Evolutionary conservation across 2,113 vertebrate species (phyloP).

Genomic region (Vimba vimba): DNA sequence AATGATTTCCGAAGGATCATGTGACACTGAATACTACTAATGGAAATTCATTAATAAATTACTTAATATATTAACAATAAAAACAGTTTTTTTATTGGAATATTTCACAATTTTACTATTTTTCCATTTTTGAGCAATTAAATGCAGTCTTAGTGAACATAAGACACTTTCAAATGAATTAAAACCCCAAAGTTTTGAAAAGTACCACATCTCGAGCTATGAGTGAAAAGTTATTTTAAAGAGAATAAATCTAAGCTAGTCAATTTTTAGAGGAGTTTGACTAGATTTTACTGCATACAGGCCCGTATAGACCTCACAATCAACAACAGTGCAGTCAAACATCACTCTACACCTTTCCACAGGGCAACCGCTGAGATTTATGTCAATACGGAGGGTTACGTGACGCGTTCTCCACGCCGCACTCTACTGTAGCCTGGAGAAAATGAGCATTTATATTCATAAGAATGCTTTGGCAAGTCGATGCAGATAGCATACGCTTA

Average conservation of each 20-base stretch:
- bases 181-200: not conserved
- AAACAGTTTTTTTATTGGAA: too few relatives aligned
- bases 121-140: not conserved
- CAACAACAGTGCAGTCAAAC: slow-evolving; percentile 19
- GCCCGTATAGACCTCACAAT: slow-evolving; percentile 9
- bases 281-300: not conserved
- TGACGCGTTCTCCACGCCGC: not conserved
- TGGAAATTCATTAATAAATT: not conserved
- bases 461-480: not conserved
- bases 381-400: not conserved
- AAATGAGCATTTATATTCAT: slow-evolving; percentile 26
- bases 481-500: not conserved
- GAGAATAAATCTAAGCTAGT: not conserved
- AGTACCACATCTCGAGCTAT: not conserved
- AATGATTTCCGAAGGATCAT: not conserved
- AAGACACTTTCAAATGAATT: not conserved
- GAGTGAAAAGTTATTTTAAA: not conserved
- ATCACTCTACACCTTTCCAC: not conserved
- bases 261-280: not conserved
- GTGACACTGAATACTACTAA: not conserved
- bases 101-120: not conserved
- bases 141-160: not conserved
- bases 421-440: not conserved
- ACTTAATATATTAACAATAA: too few relatives aligned
- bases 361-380: slow-evolving; percentile 5